Conservation (phyloP, 2,113 vertebrate species). For the Clarias batrachus region DNA sequence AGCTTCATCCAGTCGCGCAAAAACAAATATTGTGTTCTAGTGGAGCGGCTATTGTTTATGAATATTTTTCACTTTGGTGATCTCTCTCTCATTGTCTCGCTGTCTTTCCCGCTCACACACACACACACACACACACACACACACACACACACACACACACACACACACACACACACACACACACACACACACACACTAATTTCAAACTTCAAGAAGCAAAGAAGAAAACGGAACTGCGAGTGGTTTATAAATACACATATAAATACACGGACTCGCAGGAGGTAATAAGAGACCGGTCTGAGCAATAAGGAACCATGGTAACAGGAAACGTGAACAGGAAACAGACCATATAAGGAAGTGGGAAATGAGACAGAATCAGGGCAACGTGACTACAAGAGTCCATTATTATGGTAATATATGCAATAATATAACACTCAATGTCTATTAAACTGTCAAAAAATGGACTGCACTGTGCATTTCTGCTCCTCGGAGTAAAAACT, state of each 20-base stretch:
- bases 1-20: no score
- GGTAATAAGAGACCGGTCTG: neutral
- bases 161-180: neutral
- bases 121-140: no score
- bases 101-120: neutral
- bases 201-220: neutral
- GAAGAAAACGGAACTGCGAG: neutral
- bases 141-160: neutral
- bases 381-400: neutral
- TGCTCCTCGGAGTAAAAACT: neutral
- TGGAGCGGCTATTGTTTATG: neutral
- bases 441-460: neutral
- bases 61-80: neutral
- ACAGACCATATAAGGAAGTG: slow-evolving; percentile 2
- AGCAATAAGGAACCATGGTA: neutral
- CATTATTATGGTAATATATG: slow-evolving; percentile 11
- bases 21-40: no score
- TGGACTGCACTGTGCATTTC: neutral
- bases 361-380: neutral
- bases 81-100: neutral
- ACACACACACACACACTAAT: neutral
- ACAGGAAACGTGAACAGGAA: slow-evolving; percentile 1
- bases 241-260: neutral
- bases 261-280: neutral
- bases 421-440: neutral